Conservation (phyloP, 2,888 invertebrate species). For the Sericinus montela region DNA sequence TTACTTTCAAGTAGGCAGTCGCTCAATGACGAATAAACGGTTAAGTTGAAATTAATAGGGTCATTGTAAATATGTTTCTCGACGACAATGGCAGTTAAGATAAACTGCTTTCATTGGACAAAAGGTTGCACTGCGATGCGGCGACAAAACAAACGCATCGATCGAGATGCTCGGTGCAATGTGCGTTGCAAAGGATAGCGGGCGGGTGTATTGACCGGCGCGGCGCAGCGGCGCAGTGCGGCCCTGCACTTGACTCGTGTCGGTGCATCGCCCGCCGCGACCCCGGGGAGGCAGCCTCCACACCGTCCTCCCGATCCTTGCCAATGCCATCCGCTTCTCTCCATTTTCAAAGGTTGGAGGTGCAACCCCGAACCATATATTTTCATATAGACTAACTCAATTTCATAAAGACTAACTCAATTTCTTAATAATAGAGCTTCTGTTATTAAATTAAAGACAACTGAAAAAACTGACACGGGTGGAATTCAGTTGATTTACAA, state of each 20-base stretch:
- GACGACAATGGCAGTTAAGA: too few species aligned
- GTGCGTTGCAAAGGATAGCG: constrained; percentile 22
- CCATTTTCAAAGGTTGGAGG: constrained; percentile 23
- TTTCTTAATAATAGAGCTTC: too few species aligned
- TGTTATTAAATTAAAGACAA: too few species aligned
- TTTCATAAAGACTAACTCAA: too few species aligned
- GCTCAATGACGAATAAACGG: too few species aligned
- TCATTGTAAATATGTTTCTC: too few species aligned
- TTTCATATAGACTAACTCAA: too few species aligned
- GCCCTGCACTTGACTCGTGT: constrained; percentile 71
- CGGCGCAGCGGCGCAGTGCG: constrained; percentile 57
- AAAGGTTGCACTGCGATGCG: background rate
- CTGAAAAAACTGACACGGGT: too few species aligned
- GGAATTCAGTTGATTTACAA: too few species aligned
- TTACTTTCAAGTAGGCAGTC: too few species aligned
- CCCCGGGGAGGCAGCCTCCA: constrained; percentile 34
- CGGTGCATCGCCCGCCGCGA: constrained; percentile 63
- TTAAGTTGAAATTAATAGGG: too few species aligned
- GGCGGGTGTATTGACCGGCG: constrained; percentile 58
- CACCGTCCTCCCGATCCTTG: constrained; percentile 35
- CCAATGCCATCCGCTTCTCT: constrained; percentile 39
- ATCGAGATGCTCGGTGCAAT: constrained; percentile 9
- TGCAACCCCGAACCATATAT: too few species aligned
- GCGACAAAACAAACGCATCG: constrained; percentile 3
- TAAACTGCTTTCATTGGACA: background rate